Evolutionary conservation across 2,797 vertebrate genomes (phyloP).

Genomic region (Thamnophis elegans): DNA sequence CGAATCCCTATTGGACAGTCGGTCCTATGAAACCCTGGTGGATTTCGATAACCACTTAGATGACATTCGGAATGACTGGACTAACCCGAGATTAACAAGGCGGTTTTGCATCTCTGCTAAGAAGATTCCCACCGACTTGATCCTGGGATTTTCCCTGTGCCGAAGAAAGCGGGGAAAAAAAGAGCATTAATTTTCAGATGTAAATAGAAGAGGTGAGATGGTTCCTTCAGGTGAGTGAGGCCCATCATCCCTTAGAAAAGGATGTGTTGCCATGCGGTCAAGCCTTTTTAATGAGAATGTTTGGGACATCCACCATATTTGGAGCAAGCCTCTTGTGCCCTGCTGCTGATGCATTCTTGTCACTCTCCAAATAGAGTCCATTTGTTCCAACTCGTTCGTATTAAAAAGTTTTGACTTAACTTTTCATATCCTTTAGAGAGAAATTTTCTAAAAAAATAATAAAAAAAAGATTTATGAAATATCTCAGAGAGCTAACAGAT

Average conservation of each 20-base stretch:
- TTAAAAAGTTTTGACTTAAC: slow-evolving; percentile 58
- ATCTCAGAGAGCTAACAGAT: not conserved
- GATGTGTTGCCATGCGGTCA: not conserved
- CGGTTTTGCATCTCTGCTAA: slow-evolving; percentile 93
- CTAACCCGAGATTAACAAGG: slow-evolving; percentile 98
- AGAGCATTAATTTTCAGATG: slow-evolving; percentile 59
- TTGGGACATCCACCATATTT: not conserved
- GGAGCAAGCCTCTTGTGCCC: slow-evolving; percentile 17
- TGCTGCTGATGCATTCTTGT: slow-evolving; percentile 3
- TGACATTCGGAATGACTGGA: slow-evolving; percentile 97
- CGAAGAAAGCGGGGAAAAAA: slow-evolving; percentile 54
- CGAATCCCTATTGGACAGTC: slow-evolving; percentile 85
- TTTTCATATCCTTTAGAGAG: slow-evolving; percentile 70
- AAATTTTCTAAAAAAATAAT: slow-evolving; percentile 52
- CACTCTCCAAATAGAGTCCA: slow-evolving; percentile 51
- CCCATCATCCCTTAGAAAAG: slow-evolving; percentile 10
- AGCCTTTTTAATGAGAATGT: slow-evolving; percentile 32
- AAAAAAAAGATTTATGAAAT: slow-evolving; percentile 32
- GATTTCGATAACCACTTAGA: slow-evolving; percentile 99
- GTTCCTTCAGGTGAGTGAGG: slow-evolving; percentile 42
- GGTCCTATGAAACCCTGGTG: slow-evolving; percentile 89
- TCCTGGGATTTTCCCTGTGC: slow-evolving; percentile 39
- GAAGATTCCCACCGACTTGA: slow-evolving; percentile 30
- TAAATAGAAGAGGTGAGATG: slow-evolving; percentile 47
- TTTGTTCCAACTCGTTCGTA: slow-evolving; percentile 49